Conservation (phyloP, 1,140 invertebrate genomes). For the Eupeodes corollae region DNA sequence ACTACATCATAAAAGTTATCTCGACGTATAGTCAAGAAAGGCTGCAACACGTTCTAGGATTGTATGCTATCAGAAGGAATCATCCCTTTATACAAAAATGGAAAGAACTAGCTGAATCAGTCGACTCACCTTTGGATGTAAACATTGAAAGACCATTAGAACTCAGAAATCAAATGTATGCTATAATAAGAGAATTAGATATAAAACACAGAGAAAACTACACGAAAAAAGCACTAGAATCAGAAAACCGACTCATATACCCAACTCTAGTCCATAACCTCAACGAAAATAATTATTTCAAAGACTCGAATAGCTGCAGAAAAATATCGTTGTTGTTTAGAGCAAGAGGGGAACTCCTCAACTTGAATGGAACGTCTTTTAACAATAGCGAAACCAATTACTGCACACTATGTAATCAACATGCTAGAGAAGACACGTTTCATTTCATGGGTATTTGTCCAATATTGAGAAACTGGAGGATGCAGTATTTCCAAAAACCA, state of each 20-base stretch:
- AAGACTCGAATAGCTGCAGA: background rate
- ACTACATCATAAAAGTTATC: background rate
- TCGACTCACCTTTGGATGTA: background rate
- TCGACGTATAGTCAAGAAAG: background rate
- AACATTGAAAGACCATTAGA: background rate
- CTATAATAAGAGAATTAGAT: background rate
- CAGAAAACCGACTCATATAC: background rate
- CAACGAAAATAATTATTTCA: background rate
- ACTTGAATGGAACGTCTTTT: background rate
- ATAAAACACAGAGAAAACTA: too few relatives aligned
- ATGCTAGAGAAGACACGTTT: background rate
- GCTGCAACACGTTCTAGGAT: background rate
- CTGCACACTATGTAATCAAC: background rate
- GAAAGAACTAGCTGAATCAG: background rate
- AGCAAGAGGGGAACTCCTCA: background rate
- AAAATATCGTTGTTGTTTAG: background rate
- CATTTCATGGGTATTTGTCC: background rate
- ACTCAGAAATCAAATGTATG: background rate
- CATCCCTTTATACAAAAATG: background rate
- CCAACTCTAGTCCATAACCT: background rate
- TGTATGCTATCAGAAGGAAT: background rate
- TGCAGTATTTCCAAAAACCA: background rate
- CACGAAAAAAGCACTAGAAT: background rate
- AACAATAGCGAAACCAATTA: background rate
- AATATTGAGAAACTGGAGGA: background rate